These are phyloP conservation scores for Drosophila pseudoobscura DNA, from an alignment of 1,140 invertebrate species.

Conservation along the genomic window DNA sequence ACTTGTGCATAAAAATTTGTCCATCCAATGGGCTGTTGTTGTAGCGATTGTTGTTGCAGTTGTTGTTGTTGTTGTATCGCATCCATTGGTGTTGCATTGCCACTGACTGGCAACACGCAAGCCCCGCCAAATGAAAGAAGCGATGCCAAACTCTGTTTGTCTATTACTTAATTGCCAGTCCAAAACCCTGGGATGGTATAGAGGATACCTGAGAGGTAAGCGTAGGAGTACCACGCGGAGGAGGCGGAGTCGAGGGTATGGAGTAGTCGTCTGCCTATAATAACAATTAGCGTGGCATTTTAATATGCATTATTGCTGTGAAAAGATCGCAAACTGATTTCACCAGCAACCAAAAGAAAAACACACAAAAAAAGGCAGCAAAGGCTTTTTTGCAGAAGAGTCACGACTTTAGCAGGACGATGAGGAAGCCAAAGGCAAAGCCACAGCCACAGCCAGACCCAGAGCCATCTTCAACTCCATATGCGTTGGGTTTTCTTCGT, in stretches of 20 bases:
- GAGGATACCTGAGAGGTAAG: conserved; percentile 9
- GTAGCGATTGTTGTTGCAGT: not conserved
- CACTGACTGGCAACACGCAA: conserved; percentile 59
- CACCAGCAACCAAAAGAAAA: conserved; percentile 26
- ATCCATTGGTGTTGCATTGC: conserved; percentile 17
- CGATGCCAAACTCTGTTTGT: conserved; percentile 48
- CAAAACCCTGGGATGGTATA: conserved; percentile 14
- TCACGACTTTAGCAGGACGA: conserved; percentile 61
- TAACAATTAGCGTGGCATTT: conserved; percentile 81
- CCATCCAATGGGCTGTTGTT: conserved; percentile 44
- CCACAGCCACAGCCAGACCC: not conserved
- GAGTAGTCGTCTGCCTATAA: conserved; percentile 42
- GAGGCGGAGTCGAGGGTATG: not conserved
- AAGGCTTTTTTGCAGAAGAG: conserved; percentile 42
- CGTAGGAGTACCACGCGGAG: conserved; percentile 10
- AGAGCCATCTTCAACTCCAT: conserved; percentile 36
- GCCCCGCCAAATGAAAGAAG: conserved; percentile 11
- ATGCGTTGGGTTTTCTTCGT: conserved; percentile 47
- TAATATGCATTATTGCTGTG: conserved; percentile 79
- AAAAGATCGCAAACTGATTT: conserved; percentile 79
- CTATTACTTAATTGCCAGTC: conserved; percentile 78
- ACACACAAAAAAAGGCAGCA: not conserved
- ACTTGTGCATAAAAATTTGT: conserved; percentile 74
- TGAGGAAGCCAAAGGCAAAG: conserved; percentile 17
- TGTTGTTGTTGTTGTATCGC: conserved; percentile 15